Evolutionary conservation across 35 echinoderm and acorn worm genomes (phyloP), one percentile per base, ranked within the genome.

Genomic region (Acanthaster planci): DNA sequence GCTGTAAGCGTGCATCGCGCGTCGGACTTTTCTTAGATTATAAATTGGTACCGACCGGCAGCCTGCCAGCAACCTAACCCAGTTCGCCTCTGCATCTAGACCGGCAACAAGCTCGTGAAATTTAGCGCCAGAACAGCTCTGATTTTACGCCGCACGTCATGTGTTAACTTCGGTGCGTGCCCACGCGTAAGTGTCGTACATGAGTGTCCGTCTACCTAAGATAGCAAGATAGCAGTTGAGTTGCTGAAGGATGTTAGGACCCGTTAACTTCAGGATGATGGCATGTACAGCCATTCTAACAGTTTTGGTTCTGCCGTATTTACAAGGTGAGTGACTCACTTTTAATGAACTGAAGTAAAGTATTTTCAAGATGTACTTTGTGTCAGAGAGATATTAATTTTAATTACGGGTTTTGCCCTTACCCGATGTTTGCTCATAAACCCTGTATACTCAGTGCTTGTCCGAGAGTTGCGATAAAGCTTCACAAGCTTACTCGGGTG

Each of bases 191-290:
- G 14, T 2, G 64, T 6, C 57, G 19, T 23, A 7, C 30, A 72
- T 34, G 64, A 31, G 23, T 72, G 64, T 72, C 23, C 15, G 64
- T 72, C 64, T 72, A 72, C 64, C 64, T 21, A 35, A 72, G 64
- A 72, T 72, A 72, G 64, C 64, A 35, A 72, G 64, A 72, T 72
- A 72, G 64, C 64, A 72, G 64, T 72, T 72, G 64, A n/a, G 64
- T 72, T 35, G 64, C 22, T 72, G 64, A 72, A 72, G 21, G 64
- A 72, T 72, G 64, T 72, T 12, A 47, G 42, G 42, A 47, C 12
- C 64, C 21, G 26, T 72, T 14, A 72, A 29, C 64, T 19, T 72
- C 64, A 72, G 29, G 64, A 72, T 72, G 64, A 14, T 72, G 22
- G 64, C 64, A 2, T 34, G 64, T 21, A 34, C 64, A 31, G 23